phyloP scores from a whole-genome alignment of 2,113 vertebrate genomes.

The Otus sunia region DNA sequence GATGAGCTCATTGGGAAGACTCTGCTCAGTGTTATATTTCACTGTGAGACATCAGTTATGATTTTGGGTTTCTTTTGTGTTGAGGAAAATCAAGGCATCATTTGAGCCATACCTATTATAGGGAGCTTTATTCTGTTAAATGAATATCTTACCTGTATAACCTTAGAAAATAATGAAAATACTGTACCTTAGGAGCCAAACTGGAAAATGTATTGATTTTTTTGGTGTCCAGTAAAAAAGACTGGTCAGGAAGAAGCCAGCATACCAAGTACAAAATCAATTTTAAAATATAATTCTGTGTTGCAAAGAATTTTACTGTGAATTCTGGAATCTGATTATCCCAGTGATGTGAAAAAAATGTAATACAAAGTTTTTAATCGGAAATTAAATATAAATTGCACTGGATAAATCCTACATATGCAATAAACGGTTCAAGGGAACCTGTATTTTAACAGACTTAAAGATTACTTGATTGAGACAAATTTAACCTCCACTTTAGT shows the following conservation, averaged over 20 bases:
- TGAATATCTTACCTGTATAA: not conserved
- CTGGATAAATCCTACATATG: not conserved
- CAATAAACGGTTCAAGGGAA: not conserved
- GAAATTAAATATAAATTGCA: not conserved
- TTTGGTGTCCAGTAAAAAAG: not conserved
- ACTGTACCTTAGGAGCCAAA: not conserved
- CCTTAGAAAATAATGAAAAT: not conserved
- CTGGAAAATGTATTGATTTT: not conserved
- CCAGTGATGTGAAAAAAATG: not conserved
- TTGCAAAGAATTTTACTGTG: not conserved
- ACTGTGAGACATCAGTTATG: not conserved
- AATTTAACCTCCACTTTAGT: not conserved
- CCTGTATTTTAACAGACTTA: not conserved
- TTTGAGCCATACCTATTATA: not conserved
- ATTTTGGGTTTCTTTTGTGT: not conserved
- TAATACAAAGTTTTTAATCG: not conserved
- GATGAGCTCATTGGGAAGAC: not conserved
- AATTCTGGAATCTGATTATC: not conserved
- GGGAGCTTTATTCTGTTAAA: not conserved
- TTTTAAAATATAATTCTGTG: not conserved
- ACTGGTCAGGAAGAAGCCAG: not conserved
- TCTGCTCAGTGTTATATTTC: not conserved
- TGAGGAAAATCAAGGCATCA: not conserved
- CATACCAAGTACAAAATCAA: not conserved
- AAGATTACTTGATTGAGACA: not conserved